Evolutionary conservation across 2,888 invertebrate species (phyloP).

Genomic region (Chromoteleia sp.): DNA sequence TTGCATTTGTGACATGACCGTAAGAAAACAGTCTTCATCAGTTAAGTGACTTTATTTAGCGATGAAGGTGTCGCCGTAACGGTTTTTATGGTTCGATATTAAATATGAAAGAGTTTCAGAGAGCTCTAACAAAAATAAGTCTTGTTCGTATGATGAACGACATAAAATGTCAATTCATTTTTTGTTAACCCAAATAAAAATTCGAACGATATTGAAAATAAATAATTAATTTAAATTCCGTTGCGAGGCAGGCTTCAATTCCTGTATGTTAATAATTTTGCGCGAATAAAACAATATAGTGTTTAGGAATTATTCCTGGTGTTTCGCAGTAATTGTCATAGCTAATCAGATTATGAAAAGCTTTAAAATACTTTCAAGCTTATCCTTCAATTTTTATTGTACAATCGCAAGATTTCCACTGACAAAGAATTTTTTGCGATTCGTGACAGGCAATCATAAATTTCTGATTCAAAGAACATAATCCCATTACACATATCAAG

Average conservation of each 20-base stretch:
- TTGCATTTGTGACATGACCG: conserved; percentile 6
- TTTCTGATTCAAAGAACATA: conserved; percentile 19
- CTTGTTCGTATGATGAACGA: conserved; percentile 16
- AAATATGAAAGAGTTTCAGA: conserved; percentile 33
- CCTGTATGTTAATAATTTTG: not conserved
- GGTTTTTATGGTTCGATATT: conserved; percentile 38
- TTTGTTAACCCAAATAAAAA: conserved; percentile 12
- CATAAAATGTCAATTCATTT: conserved; percentile 23
- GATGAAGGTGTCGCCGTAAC: conserved; percentile 28
- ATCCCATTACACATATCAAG: conserved; percentile 39
- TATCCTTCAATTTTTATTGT: conserved; percentile 14
- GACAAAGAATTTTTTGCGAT: not conserved
- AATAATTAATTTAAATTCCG: conserved; percentile 18
- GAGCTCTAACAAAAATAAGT: conserved; percentile 19
- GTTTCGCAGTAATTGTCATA: conserved; percentile 2
- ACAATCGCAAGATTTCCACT: not conserved
- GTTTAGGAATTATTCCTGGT: not conserved
- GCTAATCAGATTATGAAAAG: conserved; percentile 3
- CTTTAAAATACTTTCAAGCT: not conserved
- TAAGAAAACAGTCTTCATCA: conserved; percentile 49
- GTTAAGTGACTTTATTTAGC: conserved; percentile 56
- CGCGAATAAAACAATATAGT: not conserved
- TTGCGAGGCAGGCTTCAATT: not conserved
- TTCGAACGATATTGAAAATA: conserved; percentile 12
- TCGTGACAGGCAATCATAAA: conserved; percentile 9